Evolutionary conservation across 2,888 invertebrate genomes (phyloP), one percentile per base, ranked within the genome.

Genomic region (Drosophila trichaetosa): DNA sequence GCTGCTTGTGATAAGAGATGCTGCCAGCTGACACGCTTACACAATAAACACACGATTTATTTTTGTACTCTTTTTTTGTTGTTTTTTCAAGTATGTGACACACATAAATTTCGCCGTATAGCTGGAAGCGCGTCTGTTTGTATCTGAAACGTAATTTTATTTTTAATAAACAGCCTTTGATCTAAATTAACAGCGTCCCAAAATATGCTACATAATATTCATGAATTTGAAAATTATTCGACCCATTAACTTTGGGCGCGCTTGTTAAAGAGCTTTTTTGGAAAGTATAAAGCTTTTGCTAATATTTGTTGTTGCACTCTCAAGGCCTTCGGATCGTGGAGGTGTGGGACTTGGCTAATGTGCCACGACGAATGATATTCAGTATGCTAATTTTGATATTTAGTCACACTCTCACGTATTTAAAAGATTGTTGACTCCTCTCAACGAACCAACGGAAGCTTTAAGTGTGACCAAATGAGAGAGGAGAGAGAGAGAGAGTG

Each of bases 1-100:
- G 60, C 51, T 63, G 59, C 63, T 53, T 51, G 64, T 66, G 60
- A 66, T 65, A 56, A 77, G 70, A 71, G 67, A 75, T 81, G 72
- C 83, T 70, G 80, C 34, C 68, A 78, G 59, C 56, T 63, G 62
- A 62, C 53, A 36, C 24, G 46, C 40, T 38, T 27, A 34, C n/a
- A 38, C 38, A 54, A 66, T 66, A 56, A 64, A 51, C 56, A 66
- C 38, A 52, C 13, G 52, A 69, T 78, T 67, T 80, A 72, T 79
- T 59, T 65, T 52, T 36, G 54, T 60, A 29, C n/a, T 56, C 58
- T 63, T 63, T 36, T 64, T 56, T 54, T 61, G 13, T 53, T 53
- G 29, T 48, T 64, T 62, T 29, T 33, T 59, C 52, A 57, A 29
- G 13, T 42, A 24, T 68, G 46, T 57, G 56, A 42, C 33, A 38